Evolutionary conservation across 2,797 vertebrate genomes (phyloP).

Genomic region (Acridotheres tristis): DNA sequence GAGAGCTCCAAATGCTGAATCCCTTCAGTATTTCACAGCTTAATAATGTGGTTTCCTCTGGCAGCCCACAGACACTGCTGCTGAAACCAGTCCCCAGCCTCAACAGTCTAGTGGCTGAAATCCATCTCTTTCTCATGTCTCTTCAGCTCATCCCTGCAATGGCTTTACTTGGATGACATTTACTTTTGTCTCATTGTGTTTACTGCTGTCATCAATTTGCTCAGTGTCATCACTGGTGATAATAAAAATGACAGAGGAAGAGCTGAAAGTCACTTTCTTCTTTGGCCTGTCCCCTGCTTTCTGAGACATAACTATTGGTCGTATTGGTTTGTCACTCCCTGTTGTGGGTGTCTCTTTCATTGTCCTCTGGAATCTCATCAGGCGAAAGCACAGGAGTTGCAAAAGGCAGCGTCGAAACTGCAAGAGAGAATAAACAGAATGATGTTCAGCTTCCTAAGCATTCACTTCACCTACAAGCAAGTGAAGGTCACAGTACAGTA

Average conservation of each 20-base stretch:
- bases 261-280: conserved; percentile 94
- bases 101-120: neutral
- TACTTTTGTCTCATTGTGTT: conserved; percentile 63
- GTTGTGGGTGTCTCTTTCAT: conserved; percentile 79
- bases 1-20: neutral
- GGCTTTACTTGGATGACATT: conserved; percentile 88
- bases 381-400: conserved; percentile 84
- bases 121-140: neutral
- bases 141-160: conserved; percentile 64
- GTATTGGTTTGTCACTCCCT: conserved; percentile 77
- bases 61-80: neutral
- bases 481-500: neutral
- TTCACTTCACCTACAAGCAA: neutral
- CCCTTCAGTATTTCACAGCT: neutral
- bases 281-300: conserved; percentile 83
- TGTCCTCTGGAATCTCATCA: conserved; percentile 80
- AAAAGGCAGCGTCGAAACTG: conserved; percentile 88
- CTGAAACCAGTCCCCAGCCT: neutral
- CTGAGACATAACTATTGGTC: conserved; percentile 85
- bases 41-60: neutral
- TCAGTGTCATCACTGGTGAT: conserved; percentile 86
- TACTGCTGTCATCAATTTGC: conserved; percentile 75
- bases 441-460: neutral
- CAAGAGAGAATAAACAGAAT: conserved; percentile 10
- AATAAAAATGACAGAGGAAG: conserved; percentile 93